phyloP scores from a whole-genome alignment of 2,888 invertebrate species.

The Neocrepidodera transversa region DNA sequence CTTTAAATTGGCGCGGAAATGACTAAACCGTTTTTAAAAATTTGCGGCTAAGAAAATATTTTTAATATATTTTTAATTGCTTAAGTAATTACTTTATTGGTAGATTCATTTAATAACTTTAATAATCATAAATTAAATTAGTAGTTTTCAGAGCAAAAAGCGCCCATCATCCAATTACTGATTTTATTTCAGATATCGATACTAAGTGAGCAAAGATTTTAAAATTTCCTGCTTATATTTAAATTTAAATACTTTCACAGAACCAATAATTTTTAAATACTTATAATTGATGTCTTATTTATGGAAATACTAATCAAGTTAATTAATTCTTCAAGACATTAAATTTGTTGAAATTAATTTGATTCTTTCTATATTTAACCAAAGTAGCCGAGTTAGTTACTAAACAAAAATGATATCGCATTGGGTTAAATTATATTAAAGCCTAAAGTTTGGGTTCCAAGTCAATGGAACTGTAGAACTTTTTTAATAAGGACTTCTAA shows the following conservation, averaged over 20 bases:
- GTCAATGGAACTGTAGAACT: no score
- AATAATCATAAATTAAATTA: slow-evolving; percentile 25
- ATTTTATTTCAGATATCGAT: slow-evolving; percentile 8
- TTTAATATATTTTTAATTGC: neutral
- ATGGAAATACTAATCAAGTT: neutral
- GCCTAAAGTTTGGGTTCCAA: no score
- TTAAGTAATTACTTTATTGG: neutral
- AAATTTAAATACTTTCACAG: neutral
- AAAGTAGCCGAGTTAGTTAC: no score
- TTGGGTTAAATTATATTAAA: no score
- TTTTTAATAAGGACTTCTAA: no score
- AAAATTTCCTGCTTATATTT: no score
- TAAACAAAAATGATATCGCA: no score
- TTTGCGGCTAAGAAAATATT: neutral
- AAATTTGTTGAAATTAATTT: no score
- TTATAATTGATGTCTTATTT: neutral
- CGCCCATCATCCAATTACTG: neutral
- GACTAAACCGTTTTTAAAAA: neutral
- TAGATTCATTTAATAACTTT: slow-evolving; percentile 15
- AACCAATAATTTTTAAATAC: neutral
- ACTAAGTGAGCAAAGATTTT: neutral
- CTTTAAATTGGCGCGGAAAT: neutral
- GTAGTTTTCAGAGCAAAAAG: slow-evolving; percentile 22
- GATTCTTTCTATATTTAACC: no score
- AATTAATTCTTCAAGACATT: no score